Evolutionary conservation across 2,113 vertebrate genomes (phyloP).

Genomic region (Verasper variegatus): DNA sequence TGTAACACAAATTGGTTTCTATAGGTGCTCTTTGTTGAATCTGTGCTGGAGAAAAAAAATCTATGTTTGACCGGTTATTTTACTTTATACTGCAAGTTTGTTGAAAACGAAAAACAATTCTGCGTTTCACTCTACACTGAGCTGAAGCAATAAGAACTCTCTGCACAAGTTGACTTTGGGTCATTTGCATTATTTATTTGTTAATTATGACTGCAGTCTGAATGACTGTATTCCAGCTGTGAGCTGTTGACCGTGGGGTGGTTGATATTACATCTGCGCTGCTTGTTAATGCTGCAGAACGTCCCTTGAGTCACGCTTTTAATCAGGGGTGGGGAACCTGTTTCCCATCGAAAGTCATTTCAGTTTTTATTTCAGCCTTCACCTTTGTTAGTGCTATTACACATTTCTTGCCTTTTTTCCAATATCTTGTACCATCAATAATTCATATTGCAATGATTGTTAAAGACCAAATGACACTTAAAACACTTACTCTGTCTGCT

Average conservation of each 20-base stretch:
- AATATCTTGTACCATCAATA: too few relatives aligned
- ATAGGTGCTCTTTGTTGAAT: neutral
- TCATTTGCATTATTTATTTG: constrained; percentile 53
- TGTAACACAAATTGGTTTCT: neutral
- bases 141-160: neutral
- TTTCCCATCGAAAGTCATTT: neutral
- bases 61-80: constrained; percentile 5
- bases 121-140: neutral
- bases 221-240: constrained; percentile 41
- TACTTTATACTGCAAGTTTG: constrained; percentile 5
- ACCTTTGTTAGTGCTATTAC: too few relatives aligned
- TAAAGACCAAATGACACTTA: too few relatives aligned
- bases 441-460: too few relatives aligned
- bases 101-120: constrained; percentile 9
- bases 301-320: constrained; percentile 17
- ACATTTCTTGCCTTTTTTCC: too few relatives aligned
- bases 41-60: neutral
- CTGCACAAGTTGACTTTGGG: constrained; percentile 34
- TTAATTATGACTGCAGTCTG: constrained; percentile 46
- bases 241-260: neutral
- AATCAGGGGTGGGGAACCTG: neutral
- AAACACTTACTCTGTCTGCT: too few relatives aligned
- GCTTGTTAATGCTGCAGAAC: neutral
- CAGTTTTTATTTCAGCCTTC: neutral
- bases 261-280: neutral